Evolutionary conservation across 2,888 invertebrate genomes (phyloP).

Genomic region (Orchestes rusci): DNA sequence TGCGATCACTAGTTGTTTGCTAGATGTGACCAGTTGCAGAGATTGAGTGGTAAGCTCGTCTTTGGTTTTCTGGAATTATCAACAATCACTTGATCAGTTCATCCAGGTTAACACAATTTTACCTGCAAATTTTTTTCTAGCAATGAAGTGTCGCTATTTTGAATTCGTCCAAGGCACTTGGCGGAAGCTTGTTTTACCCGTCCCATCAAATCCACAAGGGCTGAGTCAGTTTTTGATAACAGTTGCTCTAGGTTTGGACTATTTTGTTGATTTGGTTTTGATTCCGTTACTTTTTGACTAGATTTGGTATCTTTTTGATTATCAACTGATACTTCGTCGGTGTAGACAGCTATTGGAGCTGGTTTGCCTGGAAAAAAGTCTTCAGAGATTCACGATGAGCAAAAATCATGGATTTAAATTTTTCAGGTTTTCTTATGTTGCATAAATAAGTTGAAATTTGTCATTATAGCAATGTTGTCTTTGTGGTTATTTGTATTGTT

Average conservation of each 20-base stretch:
- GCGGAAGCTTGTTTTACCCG: conserved; percentile 64
- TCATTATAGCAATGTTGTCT: too few relatives aligned
- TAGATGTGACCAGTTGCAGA: conserved; percentile 73
- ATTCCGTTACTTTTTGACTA: too few relatives aligned
- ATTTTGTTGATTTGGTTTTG: too few relatives aligned
- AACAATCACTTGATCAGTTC: too few relatives aligned
- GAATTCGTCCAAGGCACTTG: conserved; percentile 18
- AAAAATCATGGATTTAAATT: too few relatives aligned
- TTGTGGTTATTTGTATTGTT: neutral
- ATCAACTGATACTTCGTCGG: too few relatives aligned
- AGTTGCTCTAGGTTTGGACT: conserved; percentile 47
- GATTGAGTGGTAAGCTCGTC: conserved; percentile 75
- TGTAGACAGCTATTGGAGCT: too few relatives aligned
- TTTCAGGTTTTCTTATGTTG: too few relatives aligned
- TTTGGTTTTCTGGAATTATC: conserved; percentile 53
- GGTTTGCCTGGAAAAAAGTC: too few relatives aligned
- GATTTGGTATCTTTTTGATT: too few relatives aligned
- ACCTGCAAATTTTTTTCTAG: conserved; percentile 17
- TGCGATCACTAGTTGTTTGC: conserved; percentile 74
- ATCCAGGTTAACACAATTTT: neutral
- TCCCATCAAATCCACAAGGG: conserved; percentile 60
- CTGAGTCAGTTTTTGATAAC: conserved; percentile 61
- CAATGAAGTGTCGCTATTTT: conserved; percentile 5
- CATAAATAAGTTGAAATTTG: too few relatives aligned
- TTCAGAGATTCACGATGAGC: too few relatives aligned